Base-by-base conservation (phyloP, 2,113 vertebrate genomes). In the Tricholaema leucomelas region DNA sequence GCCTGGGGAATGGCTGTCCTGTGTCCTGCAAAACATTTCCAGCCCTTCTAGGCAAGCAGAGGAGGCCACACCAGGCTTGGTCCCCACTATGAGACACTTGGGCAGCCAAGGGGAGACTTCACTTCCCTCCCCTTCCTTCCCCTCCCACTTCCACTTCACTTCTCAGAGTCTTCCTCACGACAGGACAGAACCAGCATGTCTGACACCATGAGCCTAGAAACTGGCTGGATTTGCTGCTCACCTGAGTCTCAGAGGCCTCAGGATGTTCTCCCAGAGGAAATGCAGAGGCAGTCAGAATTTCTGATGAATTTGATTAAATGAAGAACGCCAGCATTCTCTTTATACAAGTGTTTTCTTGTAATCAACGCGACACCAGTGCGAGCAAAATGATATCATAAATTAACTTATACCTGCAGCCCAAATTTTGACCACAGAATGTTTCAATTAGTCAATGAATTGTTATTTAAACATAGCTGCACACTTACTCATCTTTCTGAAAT, bases 321-420 rank as follows among this genome's bases (percentile, higher is more conserved):
- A 81, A 72, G 40, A 81, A 78, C 9, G 52, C 59, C 27, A 20
- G 27, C 14, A 12, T 92, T 88, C 86, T 87, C n/a, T 81, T 44
- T 79, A 60, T 30, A 33, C 7, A 7, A 2, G n/a, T 40, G 36
- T 35, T 63, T 64, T 56, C 35, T 52, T 85, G 52, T 72, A 65
- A 59, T 78, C 60, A 74, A 40, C 56, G 48, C 20, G 48, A 30
- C 9, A 36, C 16, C 24, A 76, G 31, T 33, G 65, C 63, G 36
- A 96, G 50, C 21, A 88, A 79, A 74, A 50, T 81, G 65, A 91
- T 60, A 83, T 92, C 95, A 91, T 44, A 92, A 91, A 85, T 65
- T 54, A 63, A 84, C 76, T 73, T 44, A 76, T 36, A 81, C 44
- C 71, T 1, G 0, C 54, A 91, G 33, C 30, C 61, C 66, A 70